Conservation (phyloP, 1,140 invertebrate species). For the Theocolax elegans region DNA sequence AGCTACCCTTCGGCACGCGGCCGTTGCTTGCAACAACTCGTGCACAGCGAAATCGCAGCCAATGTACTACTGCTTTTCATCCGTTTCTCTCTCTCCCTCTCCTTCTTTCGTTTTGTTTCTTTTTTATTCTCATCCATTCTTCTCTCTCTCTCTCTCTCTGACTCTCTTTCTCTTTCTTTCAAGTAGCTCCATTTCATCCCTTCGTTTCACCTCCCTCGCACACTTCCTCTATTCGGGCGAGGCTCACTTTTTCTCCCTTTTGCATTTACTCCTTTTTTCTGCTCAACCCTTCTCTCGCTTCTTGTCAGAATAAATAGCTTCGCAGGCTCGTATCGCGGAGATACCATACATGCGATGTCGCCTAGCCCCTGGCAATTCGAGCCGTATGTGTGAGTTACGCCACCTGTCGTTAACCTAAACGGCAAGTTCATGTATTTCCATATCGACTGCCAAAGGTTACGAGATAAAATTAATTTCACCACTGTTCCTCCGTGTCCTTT, state of each 20-base stretch:
- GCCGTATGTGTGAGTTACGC: too few relatives aligned
- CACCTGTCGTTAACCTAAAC: too few relatives aligned
- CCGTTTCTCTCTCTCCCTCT: background rate
- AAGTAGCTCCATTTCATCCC: slow-evolving; percentile 17
- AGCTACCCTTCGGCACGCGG: slow-evolving; percentile 21
- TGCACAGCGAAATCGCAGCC: slow-evolving; percentile 9
- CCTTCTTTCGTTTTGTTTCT: background rate
- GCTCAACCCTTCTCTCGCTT: background rate
- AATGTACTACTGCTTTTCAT: slow-evolving; percentile 20
- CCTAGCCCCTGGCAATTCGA: too few relatives aligned
- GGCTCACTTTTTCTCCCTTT: background rate
- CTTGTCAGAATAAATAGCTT: slow-evolving; percentile 38
- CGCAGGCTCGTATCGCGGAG: background rate
- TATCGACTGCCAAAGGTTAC: too few relatives aligned
- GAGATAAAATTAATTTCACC: too few relatives aligned
- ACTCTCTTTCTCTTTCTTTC: background rate
- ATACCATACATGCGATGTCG: too few relatives aligned
- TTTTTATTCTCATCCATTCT: background rate
- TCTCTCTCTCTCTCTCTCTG: background rate
- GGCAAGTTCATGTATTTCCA: too few relatives aligned
- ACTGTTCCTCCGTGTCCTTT: too few relatives aligned
- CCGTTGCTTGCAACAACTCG: background rate
- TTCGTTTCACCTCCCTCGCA: background rate
- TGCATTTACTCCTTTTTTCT: background rate
- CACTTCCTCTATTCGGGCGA: background rate